Percentiles rank a stretch among this genome's conserved stretches.
These are phyloP conservation scores for Atrichornis clamosus DNA, from an alignment of 2,113 vertebrate genomes.

Conservation along the genomic window DNA sequence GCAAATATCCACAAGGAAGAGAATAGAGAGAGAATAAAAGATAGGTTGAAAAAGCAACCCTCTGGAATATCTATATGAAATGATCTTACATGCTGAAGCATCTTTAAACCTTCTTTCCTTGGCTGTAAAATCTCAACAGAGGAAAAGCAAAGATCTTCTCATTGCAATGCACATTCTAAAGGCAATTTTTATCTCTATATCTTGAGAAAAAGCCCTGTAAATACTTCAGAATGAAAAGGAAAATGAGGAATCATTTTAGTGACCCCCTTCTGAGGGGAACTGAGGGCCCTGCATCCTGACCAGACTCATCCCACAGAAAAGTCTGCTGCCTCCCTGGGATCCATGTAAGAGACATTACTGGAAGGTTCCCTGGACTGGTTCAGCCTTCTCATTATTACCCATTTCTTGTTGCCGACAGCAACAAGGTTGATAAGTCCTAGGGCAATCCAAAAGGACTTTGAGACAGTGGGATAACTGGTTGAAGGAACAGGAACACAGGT, in stretches of 20 bases:
- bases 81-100: constrained; percentile 6
- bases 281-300: too few species aligned
- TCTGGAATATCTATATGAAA: neutral
- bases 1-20: neutral
- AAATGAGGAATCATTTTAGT: neutral
- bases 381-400: neutral
- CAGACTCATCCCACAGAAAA: too few species aligned
- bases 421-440: neutral
- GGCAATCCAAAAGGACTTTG: neutral
- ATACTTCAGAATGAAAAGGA: neutral
- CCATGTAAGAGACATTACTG: neutral
- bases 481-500: neutral
- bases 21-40: neutral
- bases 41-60: neutral
- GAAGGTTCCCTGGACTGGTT: neutral
- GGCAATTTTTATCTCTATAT: neutral
- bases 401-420: neutral
- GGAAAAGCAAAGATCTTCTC: neutral
- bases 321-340: neutral
- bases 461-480: neutral
- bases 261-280: neutral
- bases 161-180: neutral
- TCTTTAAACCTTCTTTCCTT: constrained; percentile 20
- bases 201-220: neutral
- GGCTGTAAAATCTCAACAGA: constrained; percentile 14